phyloP scores from a whole-genome alignment of 2,113 vertebrate species.

The Gnathonemus longibarbis region DNA sequence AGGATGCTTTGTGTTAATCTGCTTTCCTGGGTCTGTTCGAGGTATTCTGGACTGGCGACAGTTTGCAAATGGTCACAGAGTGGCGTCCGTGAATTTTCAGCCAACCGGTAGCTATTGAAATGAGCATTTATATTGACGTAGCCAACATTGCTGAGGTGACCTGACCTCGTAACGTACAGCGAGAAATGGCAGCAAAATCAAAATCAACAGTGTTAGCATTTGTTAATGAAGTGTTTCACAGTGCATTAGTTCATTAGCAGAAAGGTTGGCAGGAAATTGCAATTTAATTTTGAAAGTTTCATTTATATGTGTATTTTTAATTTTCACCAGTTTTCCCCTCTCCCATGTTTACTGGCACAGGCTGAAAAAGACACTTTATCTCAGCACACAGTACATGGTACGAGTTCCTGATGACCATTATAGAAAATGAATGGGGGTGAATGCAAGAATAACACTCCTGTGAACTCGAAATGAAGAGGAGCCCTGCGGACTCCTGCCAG shows the following conservation, averaged over 20 bases:
- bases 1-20: not conserved
- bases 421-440: not conserved
- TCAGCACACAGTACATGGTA: not conserved
- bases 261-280: not conserved
- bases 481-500: not conserved
- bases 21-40: not conserved
- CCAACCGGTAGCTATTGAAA: constrained; percentile 7
- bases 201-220: not conserved
- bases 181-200: not conserved
- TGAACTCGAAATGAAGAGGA: not conserved
- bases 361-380: not conserved
- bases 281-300: not conserved
- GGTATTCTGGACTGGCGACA: not conserved
- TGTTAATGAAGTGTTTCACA: not conserved
- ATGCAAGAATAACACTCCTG: not conserved
- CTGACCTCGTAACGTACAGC: not conserved
- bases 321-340: not conserved
- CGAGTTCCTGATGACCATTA: not conserved
- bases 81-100: constrained; percentile 22
- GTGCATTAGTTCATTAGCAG: not conserved
- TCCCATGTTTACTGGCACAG: not conserved
- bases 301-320: not conserved
- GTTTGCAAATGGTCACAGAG: not conserved
- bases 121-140: not conserved
- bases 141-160: not conserved